Evolutionary conservation across 2,888 invertebrate genomes (phyloP).

Genomic region (Slavum lentiscoides): DNA sequence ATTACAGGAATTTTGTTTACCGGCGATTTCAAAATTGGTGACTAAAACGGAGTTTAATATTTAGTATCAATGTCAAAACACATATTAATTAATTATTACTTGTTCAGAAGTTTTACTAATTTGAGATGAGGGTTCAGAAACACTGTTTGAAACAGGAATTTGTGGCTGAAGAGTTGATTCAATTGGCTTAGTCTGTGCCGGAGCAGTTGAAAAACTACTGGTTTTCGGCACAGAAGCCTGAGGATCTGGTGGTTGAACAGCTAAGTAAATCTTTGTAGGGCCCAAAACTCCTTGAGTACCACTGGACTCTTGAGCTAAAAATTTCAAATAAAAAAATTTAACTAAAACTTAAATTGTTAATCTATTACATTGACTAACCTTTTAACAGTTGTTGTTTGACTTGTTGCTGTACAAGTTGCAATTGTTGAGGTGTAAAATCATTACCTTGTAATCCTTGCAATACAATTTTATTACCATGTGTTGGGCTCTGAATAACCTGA

Average conservation of each 20-base stretch:
- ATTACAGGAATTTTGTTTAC: neutral
- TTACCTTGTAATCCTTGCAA: constrained; percentile 82
- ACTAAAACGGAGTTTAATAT: constrained; percentile 11
- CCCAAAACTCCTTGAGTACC: constrained; percentile 84
- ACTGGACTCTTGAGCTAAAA: constrained; percentile 79
- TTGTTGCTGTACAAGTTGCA: constrained; percentile 82
- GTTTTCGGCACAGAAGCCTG: neutral
- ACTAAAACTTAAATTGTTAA: neutral
- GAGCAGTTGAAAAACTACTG: neutral
- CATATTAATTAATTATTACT: neutral
- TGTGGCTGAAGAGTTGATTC: constrained; percentile 7
- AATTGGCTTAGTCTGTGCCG: constrained; percentile 10
- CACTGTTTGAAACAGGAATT: neutral
- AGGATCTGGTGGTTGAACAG: constrained; percentile 72
- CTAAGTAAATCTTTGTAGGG: constrained; percentile 83
- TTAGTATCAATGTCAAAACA: neutral
- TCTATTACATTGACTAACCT: constrained; percentile 64
- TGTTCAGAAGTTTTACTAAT: constrained; percentile 18
- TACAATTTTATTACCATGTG: constrained; percentile 80
- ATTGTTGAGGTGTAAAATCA: constrained; percentile 79
- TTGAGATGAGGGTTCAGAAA: constrained; percentile 10
- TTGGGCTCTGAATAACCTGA: constrained; percentile 75
- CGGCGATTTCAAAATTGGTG: neutral
- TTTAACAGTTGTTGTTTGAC: constrained; percentile 85
- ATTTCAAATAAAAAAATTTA: constrained; percentile 55